These are phyloP conservation scores for Bovichtus diacanthus DNA, from an alignment of 2,797 vertebrate species.

Conservation along the genomic window DNA sequence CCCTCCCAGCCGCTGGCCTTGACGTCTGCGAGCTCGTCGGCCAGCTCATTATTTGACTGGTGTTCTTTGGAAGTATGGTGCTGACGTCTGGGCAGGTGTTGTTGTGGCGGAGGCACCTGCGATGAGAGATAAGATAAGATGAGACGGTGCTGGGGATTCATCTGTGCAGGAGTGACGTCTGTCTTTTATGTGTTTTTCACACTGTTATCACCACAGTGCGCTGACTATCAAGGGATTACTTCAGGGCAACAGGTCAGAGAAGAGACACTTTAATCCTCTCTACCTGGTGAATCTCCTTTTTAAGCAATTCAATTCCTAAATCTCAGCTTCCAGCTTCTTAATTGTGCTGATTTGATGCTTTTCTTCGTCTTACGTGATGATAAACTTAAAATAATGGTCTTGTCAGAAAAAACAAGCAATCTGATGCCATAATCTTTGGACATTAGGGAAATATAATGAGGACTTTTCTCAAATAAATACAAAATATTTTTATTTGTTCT, in stretches of 20 bases:
- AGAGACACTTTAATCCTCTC: neutral
- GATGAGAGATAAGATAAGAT: constrained; percentile 32
- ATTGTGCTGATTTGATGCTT: neutral
- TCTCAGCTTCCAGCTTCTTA: neutral
- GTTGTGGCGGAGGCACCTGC: constrained; percentile 59
- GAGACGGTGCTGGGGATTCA: neutral
- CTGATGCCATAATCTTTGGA: neutral
- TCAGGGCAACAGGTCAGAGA: neutral
- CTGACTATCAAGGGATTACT: constrained; percentile 8
- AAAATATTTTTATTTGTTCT: neutral
- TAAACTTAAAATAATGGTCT: constrained; percentile 2
- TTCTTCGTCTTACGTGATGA: neutral
- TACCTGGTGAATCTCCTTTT: neutral
- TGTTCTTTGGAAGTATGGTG: constrained; percentile 14
- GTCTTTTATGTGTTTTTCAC: constrained; percentile 8
- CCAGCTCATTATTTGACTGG: constrained; percentile 46
- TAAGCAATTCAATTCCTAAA: neutral
- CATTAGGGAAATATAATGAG: neutral
- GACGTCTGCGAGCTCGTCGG: constrained; percentile 60
- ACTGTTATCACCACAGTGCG: neutral
- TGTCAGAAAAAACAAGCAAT: neutral
- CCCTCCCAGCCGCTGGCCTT: constrained; percentile 72
- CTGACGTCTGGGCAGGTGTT: constrained; percentile 35
- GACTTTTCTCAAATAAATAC: neutral
- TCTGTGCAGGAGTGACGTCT: neutral